Evolutionary conservation across 2,888 invertebrate genomes (phyloP).

Genomic region (Pterostichus niger): DNA sequence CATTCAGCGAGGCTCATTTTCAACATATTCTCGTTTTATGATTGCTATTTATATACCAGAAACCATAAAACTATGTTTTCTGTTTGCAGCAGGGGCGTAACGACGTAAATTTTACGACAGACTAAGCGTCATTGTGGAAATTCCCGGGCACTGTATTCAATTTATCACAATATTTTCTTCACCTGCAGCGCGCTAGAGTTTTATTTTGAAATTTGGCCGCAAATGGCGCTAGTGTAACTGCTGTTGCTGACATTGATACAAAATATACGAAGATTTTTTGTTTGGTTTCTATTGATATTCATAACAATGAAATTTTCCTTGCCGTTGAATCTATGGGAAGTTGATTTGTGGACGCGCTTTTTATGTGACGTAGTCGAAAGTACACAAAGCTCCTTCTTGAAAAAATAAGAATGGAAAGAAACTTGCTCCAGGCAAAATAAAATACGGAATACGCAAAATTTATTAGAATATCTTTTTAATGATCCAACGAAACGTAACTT

Average conservation of each 20-base stretch:
- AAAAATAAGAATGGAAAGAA: slow-evolving; percentile 33
- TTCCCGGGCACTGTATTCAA: slow-evolving; percentile 18
- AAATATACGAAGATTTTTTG: slow-evolving; percentile 47
- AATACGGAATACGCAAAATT: slow-evolving; percentile 1
- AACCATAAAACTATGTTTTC: slow-evolving; percentile 59
- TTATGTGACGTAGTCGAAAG: slow-evolving; percentile 21
- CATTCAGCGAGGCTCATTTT: slow-evolving; percentile 41
- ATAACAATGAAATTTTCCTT: slow-evolving; percentile 55
- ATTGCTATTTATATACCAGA: slow-evolving; percentile 41
- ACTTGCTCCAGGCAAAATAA: slow-evolving; percentile 8
- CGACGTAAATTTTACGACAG: slow-evolving; percentile 53
- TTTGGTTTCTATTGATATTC: slow-evolving; percentile 57
- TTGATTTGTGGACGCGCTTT: slow-evolving; percentile 47
- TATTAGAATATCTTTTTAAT: slow-evolving; percentile 28
- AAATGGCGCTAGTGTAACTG: slow-evolving; percentile 13
- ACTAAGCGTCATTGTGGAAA: slow-evolving; percentile 22
- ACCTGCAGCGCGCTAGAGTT: slow-evolving; percentile 14
- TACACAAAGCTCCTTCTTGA: slow-evolving; percentile 22
- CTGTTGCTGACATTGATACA: slow-evolving; percentile 56
- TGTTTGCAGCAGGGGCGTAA: slow-evolving; percentile 44
- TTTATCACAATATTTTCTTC: slow-evolving; percentile 58
- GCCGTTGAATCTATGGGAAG: slow-evolving; percentile 31
- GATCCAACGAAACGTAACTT: neutral
- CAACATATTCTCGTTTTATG: slow-evolving; percentile 50
- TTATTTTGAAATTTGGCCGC: slow-evolving; percentile 45